These are phyloP conservation scores for Xiphophorus hellerii DNA, from an alignment of 2,113 vertebrate species.

Conservation along the genomic window DNA sequence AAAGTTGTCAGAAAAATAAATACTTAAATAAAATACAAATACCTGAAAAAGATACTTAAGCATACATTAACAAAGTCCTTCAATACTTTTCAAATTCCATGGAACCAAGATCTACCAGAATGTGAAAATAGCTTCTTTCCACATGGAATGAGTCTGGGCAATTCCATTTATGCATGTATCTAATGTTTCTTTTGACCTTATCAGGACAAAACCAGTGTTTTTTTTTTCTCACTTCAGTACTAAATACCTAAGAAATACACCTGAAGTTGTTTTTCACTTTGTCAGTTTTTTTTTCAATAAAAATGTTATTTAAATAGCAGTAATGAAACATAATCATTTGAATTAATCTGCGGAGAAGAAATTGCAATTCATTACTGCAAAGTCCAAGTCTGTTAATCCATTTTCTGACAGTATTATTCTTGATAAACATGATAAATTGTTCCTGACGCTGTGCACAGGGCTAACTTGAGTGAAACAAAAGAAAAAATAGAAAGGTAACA, in stretches of 20 bases:
- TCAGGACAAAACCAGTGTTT: neutral
- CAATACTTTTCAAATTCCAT: too few relatives aligned
- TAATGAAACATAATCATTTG: neutral
- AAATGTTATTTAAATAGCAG: neutral
- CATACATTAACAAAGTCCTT: too few relatives aligned
- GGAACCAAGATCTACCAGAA: too few relatives aligned
- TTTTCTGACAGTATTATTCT: neutral
- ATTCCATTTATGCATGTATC: neutral
- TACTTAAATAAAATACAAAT: too few relatives aligned
- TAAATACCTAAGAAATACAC: too few relatives aligned
- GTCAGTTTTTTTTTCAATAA: neutral
- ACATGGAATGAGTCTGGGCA: neutral
- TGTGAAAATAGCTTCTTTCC: neutral
- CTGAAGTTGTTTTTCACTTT: neutral
- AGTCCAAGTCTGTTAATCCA: neutral
- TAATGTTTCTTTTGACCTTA: neutral
- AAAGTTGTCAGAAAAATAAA: too few relatives aligned
- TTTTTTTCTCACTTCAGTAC: too few relatives aligned
- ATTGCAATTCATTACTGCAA: neutral
- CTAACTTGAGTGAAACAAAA: neutral
- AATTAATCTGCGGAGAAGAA: neutral
- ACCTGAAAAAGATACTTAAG: too few relatives aligned
- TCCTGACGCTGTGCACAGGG: neutral
- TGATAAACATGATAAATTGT: neutral
- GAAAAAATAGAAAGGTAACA: neutral